A percentile compares a stretch with the other conserved stretches of the same genome.
Evolutionary conservation across 2,113 vertebrate species (phyloP).

Genomic region (Sclerurus mexicanus): DNA sequence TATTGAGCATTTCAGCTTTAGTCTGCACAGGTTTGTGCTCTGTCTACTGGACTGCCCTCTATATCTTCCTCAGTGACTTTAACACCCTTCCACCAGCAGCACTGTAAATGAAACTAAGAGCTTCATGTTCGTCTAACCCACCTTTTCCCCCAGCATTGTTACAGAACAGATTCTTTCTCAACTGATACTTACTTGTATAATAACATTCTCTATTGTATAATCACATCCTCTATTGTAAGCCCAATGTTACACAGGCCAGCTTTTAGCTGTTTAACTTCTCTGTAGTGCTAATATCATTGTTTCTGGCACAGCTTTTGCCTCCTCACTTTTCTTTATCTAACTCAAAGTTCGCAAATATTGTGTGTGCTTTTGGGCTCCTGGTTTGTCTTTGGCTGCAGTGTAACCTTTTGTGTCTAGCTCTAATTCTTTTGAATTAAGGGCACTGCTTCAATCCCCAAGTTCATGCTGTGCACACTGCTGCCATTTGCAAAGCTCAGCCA

Average conservation of each 20-base stretch:
- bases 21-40: background rate
- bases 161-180: background rate
- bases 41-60: background rate
- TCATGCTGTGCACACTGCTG: background rate
- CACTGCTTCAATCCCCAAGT: background rate
- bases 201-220: background rate
- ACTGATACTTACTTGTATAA: background rate
- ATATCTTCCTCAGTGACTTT: background rate
- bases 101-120: background rate
- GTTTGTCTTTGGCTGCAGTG: background rate
- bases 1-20: background rate
- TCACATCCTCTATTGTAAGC: background rate
- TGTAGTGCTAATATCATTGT: background rate
- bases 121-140: background rate
- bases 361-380: background rate
- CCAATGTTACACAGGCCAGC: background rate
- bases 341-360: background rate
- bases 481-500: background rate
- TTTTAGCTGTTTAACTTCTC: background rate
- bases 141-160: background rate
- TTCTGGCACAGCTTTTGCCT: background rate
- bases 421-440: background rate
- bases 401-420: background rate
- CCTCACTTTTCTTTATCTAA: background rate
- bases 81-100: background rate